Conservation (phyloP, 2,113 vertebrate genomes). For the Oreochromis tanganicae region DNA sequence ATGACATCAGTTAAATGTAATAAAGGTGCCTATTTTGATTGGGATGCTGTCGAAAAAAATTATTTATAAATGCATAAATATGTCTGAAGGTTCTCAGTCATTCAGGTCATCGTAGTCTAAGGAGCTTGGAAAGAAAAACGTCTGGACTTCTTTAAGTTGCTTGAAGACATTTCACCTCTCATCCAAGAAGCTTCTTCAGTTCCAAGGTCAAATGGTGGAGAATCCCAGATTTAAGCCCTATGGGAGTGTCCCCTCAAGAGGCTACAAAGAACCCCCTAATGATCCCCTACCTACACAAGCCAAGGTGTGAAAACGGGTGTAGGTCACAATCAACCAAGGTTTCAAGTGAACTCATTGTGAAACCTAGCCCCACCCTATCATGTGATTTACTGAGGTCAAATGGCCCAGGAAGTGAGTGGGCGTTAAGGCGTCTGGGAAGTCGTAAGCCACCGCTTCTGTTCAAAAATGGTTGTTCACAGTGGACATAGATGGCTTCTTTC, state of each 20-base stretch:
- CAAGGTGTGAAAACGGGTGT: background rate
- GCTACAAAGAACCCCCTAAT: background rate
- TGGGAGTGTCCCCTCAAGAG: accelerated
- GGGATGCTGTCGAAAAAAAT: background rate
- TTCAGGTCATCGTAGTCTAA: background rate
- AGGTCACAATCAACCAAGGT: too few species aligned
- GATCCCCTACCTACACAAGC: background rate
- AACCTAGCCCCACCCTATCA: too few species aligned
- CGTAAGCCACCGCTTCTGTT: too few species aligned
- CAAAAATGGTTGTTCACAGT: too few species aligned
- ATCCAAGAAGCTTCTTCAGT: background rate
- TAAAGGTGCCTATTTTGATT: background rate
- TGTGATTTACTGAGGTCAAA: too few species aligned
- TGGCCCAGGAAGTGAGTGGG: too few species aligned
- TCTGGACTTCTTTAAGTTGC: background rate
- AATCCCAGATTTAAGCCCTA: background rate
- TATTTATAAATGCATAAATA: background rate
- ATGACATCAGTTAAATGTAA: background rate
- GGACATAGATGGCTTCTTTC: too few species aligned
- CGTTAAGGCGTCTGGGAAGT: too few species aligned
- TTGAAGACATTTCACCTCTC: background rate
- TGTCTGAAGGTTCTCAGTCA: background rate
- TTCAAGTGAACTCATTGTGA: too few species aligned
- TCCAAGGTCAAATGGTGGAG: background rate
- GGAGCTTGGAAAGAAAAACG: background rate